Percentiles rank a stretch among this genome's conserved stretches.
These are phyloP conservation scores for Bemisia tabaci DNA, from an alignment of 1,140 invertebrate species.

Conservation along the genomic window DNA sequence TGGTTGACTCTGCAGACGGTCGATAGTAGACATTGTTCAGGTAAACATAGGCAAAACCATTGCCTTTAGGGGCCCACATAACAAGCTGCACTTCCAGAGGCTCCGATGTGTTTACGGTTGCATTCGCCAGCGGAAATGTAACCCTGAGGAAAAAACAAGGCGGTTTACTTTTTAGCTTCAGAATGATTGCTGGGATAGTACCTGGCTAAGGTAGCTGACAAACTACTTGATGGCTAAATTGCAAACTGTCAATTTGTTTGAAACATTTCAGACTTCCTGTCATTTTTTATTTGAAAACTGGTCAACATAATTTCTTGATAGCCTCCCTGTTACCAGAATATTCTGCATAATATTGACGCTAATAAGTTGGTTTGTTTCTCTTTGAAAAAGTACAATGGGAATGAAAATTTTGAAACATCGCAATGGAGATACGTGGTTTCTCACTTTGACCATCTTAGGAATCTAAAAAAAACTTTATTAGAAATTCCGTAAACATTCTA, in stretches of 20 bases:
- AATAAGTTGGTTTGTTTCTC: too few species aligned
- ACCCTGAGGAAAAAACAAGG: conserved; percentile 12
- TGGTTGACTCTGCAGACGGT: conserved; percentile 31
- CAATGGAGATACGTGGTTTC: too few species aligned
- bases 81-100: conserved; percentile 21
- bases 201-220: background rate
- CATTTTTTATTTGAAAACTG: too few species aligned
- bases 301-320: conserved; percentile 23
- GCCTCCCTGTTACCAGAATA: too few species aligned
- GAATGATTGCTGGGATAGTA: background rate
- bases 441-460: too few species aligned
- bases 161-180: background rate
- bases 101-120: conserved; percentile 24
- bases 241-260: conserved; percentile 1
- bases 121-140: conserved; percentile 24
- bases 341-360: too few species aligned
- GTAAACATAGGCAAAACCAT: conserved; percentile 57
- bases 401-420: too few species aligned
- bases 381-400: too few species aligned
- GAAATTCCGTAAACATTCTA: too few species aligned
- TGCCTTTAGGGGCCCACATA: conserved; percentile 54
- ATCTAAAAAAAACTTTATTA: too few species aligned
- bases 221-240: conserved; percentile 25
- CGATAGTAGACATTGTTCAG: conserved; percentile 68
- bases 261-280: conserved; percentile 7